Conservation (phyloP, 1,140 invertebrate species). For the Atta texana region DNA sequence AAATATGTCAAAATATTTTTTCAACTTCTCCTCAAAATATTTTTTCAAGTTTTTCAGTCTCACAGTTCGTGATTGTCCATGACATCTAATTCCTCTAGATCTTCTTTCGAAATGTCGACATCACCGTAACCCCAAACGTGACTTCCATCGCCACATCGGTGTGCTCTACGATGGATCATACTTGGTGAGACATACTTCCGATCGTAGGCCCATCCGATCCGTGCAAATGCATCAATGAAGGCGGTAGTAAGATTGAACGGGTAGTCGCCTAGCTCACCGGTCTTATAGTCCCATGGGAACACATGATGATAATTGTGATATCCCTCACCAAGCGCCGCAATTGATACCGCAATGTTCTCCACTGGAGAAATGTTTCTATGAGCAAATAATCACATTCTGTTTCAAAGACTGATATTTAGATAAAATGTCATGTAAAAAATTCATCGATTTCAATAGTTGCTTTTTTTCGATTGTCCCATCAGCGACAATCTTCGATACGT, state of each 20-base stretch:
- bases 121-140: constrained; percentile 88
- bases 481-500: background rate
- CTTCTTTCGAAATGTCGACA: constrained; percentile 86
- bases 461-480: background rate
- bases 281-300: constrained; percentile 95
- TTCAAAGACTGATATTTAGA: background rate
- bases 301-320: constrained; percentile 99
- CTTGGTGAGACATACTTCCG: constrained; percentile 88
- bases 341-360: constrained; percentile 90
- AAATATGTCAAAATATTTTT: background rate
- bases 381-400: background rate
- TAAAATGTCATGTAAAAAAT: background rate
- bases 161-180: constrained; percentile 89
- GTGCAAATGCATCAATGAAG: constrained; percentile 91
- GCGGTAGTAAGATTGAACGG: constrained; percentile 90
- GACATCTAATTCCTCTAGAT: constrained; percentile 85
- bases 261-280: constrained; percentile 92
- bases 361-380: constrained; percentile 90
- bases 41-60: background rate
- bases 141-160: constrained; percentile 89
- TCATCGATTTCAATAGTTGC: background rate
- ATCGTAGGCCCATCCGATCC: constrained; percentile 92
- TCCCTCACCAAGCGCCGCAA: constrained; percentile 93
- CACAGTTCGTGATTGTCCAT: constrained; percentile 80
- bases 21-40: background rate